Percentiles rank a stretch among this genome's conserved stretches.
These are phyloP conservation scores for Lytechinus variegatus DNA, from an alignment of 35 echinoderm and acorn worm genomes.

Conservation along the genomic window DNA sequence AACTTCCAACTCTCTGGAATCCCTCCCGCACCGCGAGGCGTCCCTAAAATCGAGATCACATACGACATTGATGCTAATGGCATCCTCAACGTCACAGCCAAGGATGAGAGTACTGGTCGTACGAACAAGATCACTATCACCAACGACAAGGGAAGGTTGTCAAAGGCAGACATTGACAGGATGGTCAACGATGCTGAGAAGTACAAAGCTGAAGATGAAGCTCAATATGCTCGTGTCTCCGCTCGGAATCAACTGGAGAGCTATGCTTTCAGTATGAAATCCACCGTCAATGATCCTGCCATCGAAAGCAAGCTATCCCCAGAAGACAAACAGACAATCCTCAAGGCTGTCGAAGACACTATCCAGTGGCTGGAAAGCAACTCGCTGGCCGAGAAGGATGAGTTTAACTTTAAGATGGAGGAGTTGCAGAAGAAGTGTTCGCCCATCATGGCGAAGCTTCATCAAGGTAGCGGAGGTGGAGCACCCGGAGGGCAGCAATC, in stretches of 20 bases:
- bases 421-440: slow-evolving; percentile 90
- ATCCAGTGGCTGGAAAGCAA: slow-evolving; percentile 88
- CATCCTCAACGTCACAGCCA: slow-evolving; percentile 93
- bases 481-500: background rate
- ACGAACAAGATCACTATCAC: slow-evolving; percentile 90
- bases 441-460: slow-evolving; percentile 92
- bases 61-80: slow-evolving; percentile 98
- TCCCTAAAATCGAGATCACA: slow-evolving; percentile 95
- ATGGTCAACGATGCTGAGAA: slow-evolving; percentile 84
- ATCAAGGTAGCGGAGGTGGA: slow-evolving; percentile 39
- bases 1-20: slow-evolving; percentile 88
- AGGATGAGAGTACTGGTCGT: slow-evolving; percentile 86
- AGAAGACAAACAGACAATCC: slow-evolving; percentile 74
- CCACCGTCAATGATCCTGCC: slow-evolving; percentile 68
- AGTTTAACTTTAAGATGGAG: slow-evolving; percentile 78
- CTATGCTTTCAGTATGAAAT: slow-evolving; percentile 87
- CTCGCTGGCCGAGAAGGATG: slow-evolving; percentile 84
- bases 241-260: slow-evolving; percentile 86
- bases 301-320: slow-evolving; percentile 63
- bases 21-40: slow-evolving; percentile 92
- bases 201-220: slow-evolving; percentile 91
- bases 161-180: slow-evolving; percentile 83
- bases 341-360: slow-evolving; percentile 74
- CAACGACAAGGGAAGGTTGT: slow-evolving; percentile 94
- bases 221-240: slow-evolving; percentile 65